A percentile compares a stretch with the other conserved stretches of the same genome.
Evolutionary conservation across 2,888 invertebrate genomes (phyloP).

Genomic region (Sycophila texana): DNA sequence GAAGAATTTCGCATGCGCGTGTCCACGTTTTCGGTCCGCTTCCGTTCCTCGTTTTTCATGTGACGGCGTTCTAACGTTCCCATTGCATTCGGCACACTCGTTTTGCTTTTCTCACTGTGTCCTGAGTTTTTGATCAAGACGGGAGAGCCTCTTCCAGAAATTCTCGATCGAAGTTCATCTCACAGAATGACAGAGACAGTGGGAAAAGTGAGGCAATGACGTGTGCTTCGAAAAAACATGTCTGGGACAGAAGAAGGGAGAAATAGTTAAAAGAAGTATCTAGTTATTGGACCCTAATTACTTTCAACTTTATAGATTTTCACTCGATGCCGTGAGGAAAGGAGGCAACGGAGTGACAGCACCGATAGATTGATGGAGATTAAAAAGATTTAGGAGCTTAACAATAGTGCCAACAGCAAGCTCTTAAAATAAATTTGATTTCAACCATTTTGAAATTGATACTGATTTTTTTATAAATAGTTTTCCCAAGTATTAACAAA

Average conservation of each 20-base stretch:
- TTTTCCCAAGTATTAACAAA: no score
- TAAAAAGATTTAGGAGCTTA: no score
- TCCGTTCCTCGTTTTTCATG: slow-evolving; percentile 14
- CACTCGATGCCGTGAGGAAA: no score
- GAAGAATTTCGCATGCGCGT: slow-evolving; percentile 66
- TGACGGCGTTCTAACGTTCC: slow-evolving; percentile 44
- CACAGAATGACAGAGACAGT: not conserved
- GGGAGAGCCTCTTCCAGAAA: no score
- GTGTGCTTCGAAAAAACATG: not conserved
- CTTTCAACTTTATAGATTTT: slow-evolving; percentile 17
- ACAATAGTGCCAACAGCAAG: no score
- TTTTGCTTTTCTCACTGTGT: not conserved
- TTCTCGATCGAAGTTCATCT: no score
- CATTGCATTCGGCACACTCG: not conserved
- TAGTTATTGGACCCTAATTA: slow-evolving; percentile 55
- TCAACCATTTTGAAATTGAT: no score
- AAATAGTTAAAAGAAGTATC: slow-evolving; percentile 5
- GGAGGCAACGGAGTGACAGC: not conserved
- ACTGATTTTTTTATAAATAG: no score
- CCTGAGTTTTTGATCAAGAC: no score
- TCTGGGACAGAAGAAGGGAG: not conserved
- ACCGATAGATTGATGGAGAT: not conserved
- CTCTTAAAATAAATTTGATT: no score
- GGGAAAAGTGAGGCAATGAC: not conserved
- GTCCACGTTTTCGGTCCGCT: slow-evolving; percentile 30